Evolutionary conservation across 2,888 invertebrate genomes (phyloP), one percentile per base, ranked within the genome.

Genomic region (Dryococelus australis): DNA sequence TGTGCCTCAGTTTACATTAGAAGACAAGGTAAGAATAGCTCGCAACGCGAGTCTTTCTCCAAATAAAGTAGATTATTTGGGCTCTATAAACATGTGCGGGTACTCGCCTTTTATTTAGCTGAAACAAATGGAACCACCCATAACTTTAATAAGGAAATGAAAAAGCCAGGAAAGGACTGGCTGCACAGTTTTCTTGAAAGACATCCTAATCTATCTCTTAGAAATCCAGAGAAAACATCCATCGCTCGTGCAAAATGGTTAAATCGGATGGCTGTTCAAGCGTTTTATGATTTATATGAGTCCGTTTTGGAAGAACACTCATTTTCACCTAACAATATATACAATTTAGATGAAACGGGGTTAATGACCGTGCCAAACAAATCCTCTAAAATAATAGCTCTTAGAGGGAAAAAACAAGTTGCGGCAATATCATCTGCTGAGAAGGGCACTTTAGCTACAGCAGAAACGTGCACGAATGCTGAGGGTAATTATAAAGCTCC

Each of bases 361-460:
- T 0, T 79, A 26, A 79, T 79, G 79, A 79, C 79, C 20, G 79
- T 79, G 79, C 79, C 79, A 26, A 79, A 79, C 79, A 79, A 79
- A 79, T 24, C 90, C 80, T 89, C 90, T 24, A 85, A 90, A 88
- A 89, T 91, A 24, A 87, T 91, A 47, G 90, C 90, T 26, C 79
- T 79, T 26, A n/a, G 16, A 27, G 10, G 79, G n/a, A 12, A 79
- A 79, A 79, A 79, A 20, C 79, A 79, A 79, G 79, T 79, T 26
- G 79, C 16, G 27, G 12, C 79, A 26, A 26, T 79, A 12, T 91
- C 91, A 26, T 91, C 91, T 87, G 91, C 91, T 20, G 91, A 92
- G 90, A 88, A 91, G 87, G 91, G 91, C 10, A 90, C 90, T 65
- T 89, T 90, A n/a, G 88, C 91, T 12, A 91, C 91, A 26, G 87